Evolutionary conservation across 2,888 invertebrate genomes (phyloP).

Genomic region (Muschampia plurimacula): DNA sequence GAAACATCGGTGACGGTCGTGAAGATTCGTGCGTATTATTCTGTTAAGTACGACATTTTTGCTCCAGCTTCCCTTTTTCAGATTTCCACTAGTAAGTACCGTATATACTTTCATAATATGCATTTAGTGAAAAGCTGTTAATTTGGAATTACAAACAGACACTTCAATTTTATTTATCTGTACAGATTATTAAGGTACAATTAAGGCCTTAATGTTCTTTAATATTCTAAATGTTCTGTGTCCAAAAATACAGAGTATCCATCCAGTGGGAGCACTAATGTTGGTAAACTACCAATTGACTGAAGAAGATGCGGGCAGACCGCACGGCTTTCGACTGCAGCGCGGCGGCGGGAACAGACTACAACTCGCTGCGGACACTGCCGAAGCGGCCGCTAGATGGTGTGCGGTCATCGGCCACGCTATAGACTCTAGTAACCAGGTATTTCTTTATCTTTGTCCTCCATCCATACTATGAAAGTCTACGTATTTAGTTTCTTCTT

Average conservation of each 20-base stretch:
- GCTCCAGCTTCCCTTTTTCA: no score
- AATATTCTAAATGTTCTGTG: not conserved
- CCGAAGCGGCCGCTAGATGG: conserved; percentile 91
- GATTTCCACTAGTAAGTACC: no score
- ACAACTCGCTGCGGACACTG: conserved; percentile 92
- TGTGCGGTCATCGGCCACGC: conserved; percentile 91
- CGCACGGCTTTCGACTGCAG: conserved; percentile 89
- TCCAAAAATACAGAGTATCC: conserved; percentile 88
- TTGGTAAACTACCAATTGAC: conserved; percentile 92
- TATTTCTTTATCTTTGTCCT: conserved; percentile 50
- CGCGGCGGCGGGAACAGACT: conserved; percentile 90
- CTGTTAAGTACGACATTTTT: no score
- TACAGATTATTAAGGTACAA: no score
- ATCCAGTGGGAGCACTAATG: conserved; percentile 96
- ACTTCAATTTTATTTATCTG: no score
- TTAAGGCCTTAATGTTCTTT: not conserved
- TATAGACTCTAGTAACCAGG: conserved; percentile 90
- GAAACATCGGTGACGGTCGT: no score
- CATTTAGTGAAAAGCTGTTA: no score
- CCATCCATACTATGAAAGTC: not conserved
- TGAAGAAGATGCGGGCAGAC: conserved; percentile 88
- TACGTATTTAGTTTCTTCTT: no score
- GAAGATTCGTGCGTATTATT: no score
- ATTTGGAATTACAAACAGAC: no score
- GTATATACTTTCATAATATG: no score